phyloP scores from a whole-genome alignment of 2,113 vertebrate species.

The Chaetodon trifascialis region DNA sequence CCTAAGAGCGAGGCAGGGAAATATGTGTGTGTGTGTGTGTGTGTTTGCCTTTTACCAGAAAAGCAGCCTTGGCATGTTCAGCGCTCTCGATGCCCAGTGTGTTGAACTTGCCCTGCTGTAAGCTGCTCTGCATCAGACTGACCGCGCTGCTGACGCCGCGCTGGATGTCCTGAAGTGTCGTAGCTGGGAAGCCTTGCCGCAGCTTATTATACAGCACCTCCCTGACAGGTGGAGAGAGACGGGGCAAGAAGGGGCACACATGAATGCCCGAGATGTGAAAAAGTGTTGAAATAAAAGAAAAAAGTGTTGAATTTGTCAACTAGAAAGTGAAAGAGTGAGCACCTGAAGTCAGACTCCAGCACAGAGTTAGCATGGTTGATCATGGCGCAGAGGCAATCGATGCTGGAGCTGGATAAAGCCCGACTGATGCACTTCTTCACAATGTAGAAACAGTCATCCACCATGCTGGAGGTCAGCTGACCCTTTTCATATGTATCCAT shows the following conservation, averaged over 20 bases:
- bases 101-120: slow-evolving; percentile 98
- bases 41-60: slow-evolving; percentile 86
- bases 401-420: slow-evolving; percentile 95
- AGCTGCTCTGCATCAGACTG: slow-evolving; percentile 97
- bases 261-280: background rate
- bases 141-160: slow-evolving; percentile 97
- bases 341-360: slow-evolving; percentile 98
- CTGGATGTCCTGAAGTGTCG: slow-evolving; percentile 96
- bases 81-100: slow-evolving; percentile 96
- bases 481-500: slow-evolving; percentile 95
- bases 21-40: background rate
- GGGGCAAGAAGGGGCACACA: background rate
- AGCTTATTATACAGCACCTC: slow-evolving; percentile 95
- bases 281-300: background rate
- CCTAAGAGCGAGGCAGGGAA: background rate
- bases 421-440: slow-evolving; percentile 98
- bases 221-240: slow-evolving; percentile 72
- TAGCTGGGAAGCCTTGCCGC: slow-evolving; percentile 94
- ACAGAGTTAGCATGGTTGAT: slow-evolving; percentile 96
- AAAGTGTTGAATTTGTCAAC: background rate
- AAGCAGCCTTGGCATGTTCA: slow-evolving; percentile 94
- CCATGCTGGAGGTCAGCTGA: slow-evolving; percentile 98
- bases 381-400: slow-evolving; percentile 98
- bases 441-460: slow-evolving; percentile 98
- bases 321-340: background rate